phyloP scores from a whole-genome alignment of 2,113 vertebrate genomes.

The Indicator maculatus region DNA sequence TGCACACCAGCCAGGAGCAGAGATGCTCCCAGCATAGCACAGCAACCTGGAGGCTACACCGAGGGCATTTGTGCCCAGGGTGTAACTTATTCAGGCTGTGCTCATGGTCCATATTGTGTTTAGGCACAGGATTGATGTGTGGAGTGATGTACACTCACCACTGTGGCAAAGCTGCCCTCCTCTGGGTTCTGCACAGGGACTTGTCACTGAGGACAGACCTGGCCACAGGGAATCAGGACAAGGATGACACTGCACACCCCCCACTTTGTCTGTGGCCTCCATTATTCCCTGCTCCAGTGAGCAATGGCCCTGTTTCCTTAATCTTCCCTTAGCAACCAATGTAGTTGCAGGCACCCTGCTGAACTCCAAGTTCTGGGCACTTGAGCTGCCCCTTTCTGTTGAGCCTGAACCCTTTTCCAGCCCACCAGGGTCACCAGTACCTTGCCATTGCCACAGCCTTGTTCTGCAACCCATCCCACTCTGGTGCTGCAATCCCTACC shows the following conservation, averaged over 20 bases:
- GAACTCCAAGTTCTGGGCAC: not conserved
- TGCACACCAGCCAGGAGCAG: accelerated
- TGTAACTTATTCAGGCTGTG: not conserved
- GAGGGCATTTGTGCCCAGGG: too few species aligned
- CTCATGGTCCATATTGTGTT: not conserved
- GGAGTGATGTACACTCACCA: not conserved
- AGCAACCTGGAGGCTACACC: not conserved
- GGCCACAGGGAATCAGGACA: not conserved
- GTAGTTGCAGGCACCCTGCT: not conserved
- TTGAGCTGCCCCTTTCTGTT: not conserved
- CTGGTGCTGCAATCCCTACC: accelerated
- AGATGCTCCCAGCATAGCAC: not conserved
- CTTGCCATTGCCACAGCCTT: accelerated
- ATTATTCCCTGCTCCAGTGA: not conserved
- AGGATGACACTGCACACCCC: not conserved
- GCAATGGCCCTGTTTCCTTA: not conserved
- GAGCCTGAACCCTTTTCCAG: not conserved
- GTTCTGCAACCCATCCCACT: not conserved
- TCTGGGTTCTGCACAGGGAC: not conserved
- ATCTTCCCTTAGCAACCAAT: not conserved
- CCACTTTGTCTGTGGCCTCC: accelerated
- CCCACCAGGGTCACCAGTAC: accelerated
- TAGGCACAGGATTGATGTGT: not conserved
- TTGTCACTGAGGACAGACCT: not conserved
- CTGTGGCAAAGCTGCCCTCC: not conserved